A percentile compares a stretch with the other conserved stretches of the same genome.
These are phyloP conservation scores for Vulpes ferrilata DNA, from an alignment of 2,113 vertebrate genomes.

Conservation along the genomic window DNA sequence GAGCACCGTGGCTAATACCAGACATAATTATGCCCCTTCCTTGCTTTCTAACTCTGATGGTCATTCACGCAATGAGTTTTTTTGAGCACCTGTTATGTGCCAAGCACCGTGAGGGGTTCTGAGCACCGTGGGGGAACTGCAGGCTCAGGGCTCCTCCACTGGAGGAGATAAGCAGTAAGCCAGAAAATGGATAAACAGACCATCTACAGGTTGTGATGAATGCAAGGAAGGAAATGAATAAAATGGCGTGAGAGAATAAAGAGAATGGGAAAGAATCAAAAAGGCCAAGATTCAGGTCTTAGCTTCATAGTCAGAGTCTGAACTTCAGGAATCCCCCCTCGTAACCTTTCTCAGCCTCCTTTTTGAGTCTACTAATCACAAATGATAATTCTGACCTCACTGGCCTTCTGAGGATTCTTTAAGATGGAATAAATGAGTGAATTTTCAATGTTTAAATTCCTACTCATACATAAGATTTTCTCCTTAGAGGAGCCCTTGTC, in stretches of 20 bases:
- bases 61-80: not conserved
- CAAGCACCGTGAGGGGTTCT: not conserved
- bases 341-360: not conserved
- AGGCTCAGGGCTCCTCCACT: not conserved
- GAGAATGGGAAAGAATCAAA: not conserved
- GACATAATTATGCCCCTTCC: not conserved
- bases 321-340: not conserved
- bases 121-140: not conserved
- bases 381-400: constrained; percentile 53
- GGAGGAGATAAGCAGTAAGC: not conserved
- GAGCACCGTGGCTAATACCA: not conserved
- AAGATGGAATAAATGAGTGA: not conserved
- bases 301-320: not conserved
- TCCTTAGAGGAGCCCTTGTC: not conserved
- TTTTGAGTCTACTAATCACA: constrained; percentile 9
- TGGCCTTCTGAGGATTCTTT: not conserved
- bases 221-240: not conserved
- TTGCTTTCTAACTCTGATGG: not conserved
- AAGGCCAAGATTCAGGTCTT: not conserved
- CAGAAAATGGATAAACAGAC: not conserved
- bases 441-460: constrained; percentile 20
- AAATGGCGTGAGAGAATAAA: not conserved
- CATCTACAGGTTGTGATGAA: not conserved
- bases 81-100: not conserved
- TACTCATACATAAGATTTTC: not conserved